Conservation (phyloP, 2,113 vertebrate species). For the Pterocles orientalis region DNA sequence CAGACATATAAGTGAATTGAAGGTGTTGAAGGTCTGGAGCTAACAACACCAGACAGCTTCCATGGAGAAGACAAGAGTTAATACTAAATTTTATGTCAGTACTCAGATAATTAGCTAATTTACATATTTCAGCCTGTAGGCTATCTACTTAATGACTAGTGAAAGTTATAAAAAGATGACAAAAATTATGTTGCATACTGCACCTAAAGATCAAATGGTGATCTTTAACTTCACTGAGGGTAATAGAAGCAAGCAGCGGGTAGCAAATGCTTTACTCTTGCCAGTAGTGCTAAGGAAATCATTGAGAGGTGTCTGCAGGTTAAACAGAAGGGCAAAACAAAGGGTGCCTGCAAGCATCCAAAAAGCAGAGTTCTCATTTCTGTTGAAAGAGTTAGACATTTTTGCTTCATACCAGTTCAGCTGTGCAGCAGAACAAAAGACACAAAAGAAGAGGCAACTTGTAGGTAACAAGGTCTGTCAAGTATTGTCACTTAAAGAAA, state of each 20-base stretch:
- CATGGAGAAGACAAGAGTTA: background rate
- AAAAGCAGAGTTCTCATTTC: slow-evolving; percentile 1
- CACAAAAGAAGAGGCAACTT: background rate
- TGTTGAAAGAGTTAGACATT: background rate
- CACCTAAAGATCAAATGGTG: slow-evolving; percentile 53
- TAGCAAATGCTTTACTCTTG: background rate
- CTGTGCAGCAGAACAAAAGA: slow-evolving; percentile 19
- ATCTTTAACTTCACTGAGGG: slow-evolving; percentile 42
- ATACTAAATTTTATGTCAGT: slow-evolving; percentile 36
- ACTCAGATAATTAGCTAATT: slow-evolving; percentile 66
- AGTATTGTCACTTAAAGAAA: slow-evolving; percentile 2
- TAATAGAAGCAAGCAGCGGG: background rate
- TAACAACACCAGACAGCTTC: background rate
- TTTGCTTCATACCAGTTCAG: background rate
- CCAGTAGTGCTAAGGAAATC: background rate
- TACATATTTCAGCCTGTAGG: slow-evolving; percentile 64
- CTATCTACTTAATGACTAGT: slow-evolving; percentile 44
- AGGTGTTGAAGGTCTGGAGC: background rate
- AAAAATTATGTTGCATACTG: slow-evolving; percentile 18
- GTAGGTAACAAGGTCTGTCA: slow-evolving; percentile 18
- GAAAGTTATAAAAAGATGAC: slow-evolving; percentile 26
- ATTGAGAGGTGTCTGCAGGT: background rate
- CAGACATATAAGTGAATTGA: background rate
- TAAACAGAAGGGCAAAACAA: slow-evolving; percentile 29
- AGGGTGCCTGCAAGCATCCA: background rate